These are phyloP conservation scores for Drosophila kurseongensis DNA, from an alignment of 1,140 invertebrate species.

Conservation along the genomic window DNA sequence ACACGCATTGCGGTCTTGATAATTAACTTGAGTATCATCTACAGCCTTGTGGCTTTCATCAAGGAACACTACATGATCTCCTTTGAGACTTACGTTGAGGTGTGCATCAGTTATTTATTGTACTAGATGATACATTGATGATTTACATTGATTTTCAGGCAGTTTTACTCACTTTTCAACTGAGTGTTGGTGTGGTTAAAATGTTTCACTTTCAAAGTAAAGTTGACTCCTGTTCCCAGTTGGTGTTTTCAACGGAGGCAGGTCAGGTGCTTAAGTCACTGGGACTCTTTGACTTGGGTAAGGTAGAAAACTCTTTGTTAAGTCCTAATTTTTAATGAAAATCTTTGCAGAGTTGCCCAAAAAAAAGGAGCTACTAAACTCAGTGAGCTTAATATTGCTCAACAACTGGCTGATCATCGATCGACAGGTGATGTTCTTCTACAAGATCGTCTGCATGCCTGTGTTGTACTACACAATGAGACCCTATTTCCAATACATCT, in stretches of 20 bases:
- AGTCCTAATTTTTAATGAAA: not conserved
- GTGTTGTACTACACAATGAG: conserved; percentile 58
- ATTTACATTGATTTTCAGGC: no score
- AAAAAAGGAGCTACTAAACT: conserved; percentile 23
- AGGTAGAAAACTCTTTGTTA: not conserved
- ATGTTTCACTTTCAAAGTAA: conserved; percentile 57
- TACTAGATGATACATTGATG: no score
- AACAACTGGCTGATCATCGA: conserved; percentile 57
- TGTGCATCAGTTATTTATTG: not conserved
- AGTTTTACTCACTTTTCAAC: conserved; percentile 63
- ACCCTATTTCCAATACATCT: conserved; percentile 69
- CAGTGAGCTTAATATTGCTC: conserved; percentile 37
- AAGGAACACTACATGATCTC: conserved; percentile 56
- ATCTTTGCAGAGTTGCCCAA: conserved; percentile 29
- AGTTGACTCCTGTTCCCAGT: conserved; percentile 30
- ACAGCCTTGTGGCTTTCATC: conserved; percentile 56
- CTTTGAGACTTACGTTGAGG: conserved; percentile 72
- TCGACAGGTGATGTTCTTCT: conserved; percentile 72
- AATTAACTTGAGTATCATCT: conserved; percentile 58
- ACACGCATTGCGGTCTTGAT: conserved; percentile 31
- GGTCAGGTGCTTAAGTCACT: conserved; percentile 39
- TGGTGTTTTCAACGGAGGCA: conserved; percentile 48
- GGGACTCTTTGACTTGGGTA: conserved; percentile 64
- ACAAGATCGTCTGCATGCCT: conserved; percentile 68
- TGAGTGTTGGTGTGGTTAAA: conserved; percentile 61